A percentile compares a stretch with the other conserved stretches of the same genome.
Evolutionary conservation across 2,113 vertebrate genomes (phyloP).

Genomic region (Bujurquina vittata): DNA sequence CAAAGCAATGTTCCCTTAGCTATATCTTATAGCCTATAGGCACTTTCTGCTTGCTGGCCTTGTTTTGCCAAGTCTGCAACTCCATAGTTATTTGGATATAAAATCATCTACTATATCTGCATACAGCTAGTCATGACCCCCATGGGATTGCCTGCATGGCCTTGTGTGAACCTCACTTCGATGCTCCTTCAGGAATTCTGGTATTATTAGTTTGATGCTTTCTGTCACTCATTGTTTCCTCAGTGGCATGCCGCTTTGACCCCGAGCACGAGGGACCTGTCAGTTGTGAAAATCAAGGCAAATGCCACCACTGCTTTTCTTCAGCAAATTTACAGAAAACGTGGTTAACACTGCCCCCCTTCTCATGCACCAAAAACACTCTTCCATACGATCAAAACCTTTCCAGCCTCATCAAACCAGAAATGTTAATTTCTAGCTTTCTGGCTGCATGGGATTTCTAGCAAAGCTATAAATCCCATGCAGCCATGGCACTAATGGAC

Average conservation of each 20-base stretch:
- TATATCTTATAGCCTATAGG: slow-evolving; percentile 20
- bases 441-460: neutral
- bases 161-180: slow-evolving; percentile 29
- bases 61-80: neutral
- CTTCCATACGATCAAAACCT: slow-evolving; percentile 12
- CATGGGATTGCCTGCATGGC: slow-evolving; percentile 21
- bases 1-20: slow-evolving; percentile 33
- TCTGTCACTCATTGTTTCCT: slow-evolving; percentile 30
- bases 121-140: slow-evolving; percentile 42
- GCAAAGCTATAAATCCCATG: slow-evolving; percentile 66
- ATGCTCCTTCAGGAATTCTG: slow-evolving; percentile 24
- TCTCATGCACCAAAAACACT: neutral
- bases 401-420: neutral
- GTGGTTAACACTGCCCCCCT: neutral
- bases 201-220: slow-evolving; percentile 53
- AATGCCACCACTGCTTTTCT: slow-evolving; percentile 43
- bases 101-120: neutral
- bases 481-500: slow-evolving; percentile 71
- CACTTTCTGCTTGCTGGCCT: neutral
- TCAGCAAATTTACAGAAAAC: neutral
- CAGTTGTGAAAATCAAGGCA: slow-evolving; percentile 35
- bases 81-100: neutral
- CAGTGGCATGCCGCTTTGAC: slow-evolving; percentile 44
- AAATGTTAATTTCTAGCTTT: slow-evolving; percentile 40
- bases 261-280: slow-evolving; percentile 30